Evolutionary conservation across 2,888 invertebrate genomes (phyloP).

Genomic region (Tenthredo mesomela): DNA sequence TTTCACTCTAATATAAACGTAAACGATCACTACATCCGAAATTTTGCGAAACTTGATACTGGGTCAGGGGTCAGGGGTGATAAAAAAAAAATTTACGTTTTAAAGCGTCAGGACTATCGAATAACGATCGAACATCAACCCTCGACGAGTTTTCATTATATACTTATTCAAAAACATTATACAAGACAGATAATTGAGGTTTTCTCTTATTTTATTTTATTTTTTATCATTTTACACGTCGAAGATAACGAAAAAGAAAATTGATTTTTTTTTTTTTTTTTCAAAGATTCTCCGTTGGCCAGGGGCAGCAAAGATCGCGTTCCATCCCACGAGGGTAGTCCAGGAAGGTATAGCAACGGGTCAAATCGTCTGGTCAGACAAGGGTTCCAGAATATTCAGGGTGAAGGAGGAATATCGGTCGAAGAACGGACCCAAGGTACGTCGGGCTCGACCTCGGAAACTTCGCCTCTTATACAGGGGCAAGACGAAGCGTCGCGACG

Average conservation of each 20-base stretch:
- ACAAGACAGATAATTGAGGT: not conserved
- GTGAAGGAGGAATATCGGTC: conserved; percentile 47
- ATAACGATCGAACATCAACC: not conserved
- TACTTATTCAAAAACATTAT: not conserved
- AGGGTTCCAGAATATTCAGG: conserved; percentile 56
- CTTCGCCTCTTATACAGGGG: conserved; percentile 79
- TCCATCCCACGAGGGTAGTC: conserved; percentile 74
- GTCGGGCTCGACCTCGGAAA: conserved; percentile 51
- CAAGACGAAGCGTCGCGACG: conserved; percentile 86
- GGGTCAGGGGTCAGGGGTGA: not conserved
- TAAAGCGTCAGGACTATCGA: not conserved
- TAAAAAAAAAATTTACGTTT: not conserved
- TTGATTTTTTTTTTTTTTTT: conserved; percentile 41
- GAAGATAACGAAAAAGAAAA: not conserved
- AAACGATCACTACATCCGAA: not conserved
- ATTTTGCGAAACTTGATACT: not conserved
- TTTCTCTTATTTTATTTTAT: not conserved
- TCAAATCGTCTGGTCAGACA: conserved; percentile 73
- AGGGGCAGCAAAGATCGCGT: conserved; percentile 74
- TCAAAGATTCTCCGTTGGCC: conserved; percentile 80
- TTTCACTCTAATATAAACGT: not conserved
- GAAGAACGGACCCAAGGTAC: conserved; percentile 54
- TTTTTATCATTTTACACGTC: not conserved
- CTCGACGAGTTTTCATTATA: not conserved
- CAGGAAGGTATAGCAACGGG: conserved; percentile 69